A percentile compares a stretch with the other conserved stretches of the same genome.
Conservation (phyloP, 2,797 vertebrate species). For the Schizopygopsis malacanthus region DNA sequence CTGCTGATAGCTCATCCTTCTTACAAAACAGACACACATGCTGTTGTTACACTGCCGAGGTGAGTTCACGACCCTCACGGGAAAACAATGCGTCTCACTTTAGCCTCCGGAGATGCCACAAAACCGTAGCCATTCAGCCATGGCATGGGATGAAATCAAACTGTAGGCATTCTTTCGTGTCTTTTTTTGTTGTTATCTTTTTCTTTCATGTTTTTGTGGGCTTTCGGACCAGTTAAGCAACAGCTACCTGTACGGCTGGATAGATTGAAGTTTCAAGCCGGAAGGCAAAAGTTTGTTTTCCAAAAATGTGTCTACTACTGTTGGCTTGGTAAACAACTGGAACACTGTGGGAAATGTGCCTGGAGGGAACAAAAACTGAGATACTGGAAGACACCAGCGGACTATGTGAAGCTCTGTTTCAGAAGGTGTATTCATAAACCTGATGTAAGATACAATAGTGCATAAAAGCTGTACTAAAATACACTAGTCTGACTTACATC, state of each 20-base stretch:
- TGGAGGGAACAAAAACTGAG: neutral
- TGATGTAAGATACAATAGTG: neutral
- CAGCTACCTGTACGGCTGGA: constrained; percentile 23
- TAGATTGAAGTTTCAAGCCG: constrained; percentile 34
- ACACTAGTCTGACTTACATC: neutral
- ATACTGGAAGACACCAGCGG: constrained; percentile 1
- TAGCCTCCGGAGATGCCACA: constrained; percentile 41
- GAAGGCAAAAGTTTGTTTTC: constrained; percentile 54
- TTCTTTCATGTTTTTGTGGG: neutral
- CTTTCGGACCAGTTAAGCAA: constrained; percentile 14
- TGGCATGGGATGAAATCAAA: constrained; percentile 33
- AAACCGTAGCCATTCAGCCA: constrained; percentile 35
- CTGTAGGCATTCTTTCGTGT: constrained; percentile 13
- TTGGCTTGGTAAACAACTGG: constrained; percentile 6
- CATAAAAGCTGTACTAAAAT: neutral
- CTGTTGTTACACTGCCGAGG: constrained; percentile 31
- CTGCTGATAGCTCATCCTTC: constrained; percentile 51
- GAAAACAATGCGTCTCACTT: constrained; percentile 44
- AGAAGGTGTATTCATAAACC: neutral
- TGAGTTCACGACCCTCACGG: constrained; percentile 48
- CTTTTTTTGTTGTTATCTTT: constrained; percentile 4
- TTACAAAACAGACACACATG: constrained; percentile 41
- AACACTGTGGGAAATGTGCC: constrained; percentile 30
- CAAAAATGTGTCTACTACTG: constrained; percentile 20
- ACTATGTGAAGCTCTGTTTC: neutral